A percentile compares a stretch with the other conserved stretches of the same genome.
phyloP scores from a whole-genome alignment of 2,888 invertebrate species.

The Leptogaster cylindrica region DNA sequence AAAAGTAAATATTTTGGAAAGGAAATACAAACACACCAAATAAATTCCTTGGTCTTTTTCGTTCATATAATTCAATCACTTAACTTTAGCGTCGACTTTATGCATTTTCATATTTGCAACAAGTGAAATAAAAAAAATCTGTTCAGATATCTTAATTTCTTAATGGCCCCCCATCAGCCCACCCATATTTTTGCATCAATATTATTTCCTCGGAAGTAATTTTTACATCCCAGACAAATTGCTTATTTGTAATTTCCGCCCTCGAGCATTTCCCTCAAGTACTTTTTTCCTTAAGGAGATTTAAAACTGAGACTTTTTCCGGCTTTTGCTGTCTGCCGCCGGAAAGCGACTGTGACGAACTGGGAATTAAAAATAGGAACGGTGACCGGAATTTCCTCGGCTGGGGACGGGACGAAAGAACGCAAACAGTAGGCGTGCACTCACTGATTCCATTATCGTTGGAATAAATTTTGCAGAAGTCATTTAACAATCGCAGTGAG shows the following conservation, averaged over 20 bases:
- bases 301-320: slow-evolving; percentile 26
- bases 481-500: slow-evolving; percentile 51
- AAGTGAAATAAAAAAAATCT: too few relatives aligned
- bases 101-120: too few relatives aligned
- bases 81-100: too few relatives aligned
- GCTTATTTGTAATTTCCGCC: slow-evolving; percentile 61
- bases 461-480: slow-evolving; percentile 51
- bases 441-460: slow-evolving; percentile 34
- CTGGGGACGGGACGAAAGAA: not conserved
- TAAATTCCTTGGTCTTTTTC: too few relatives aligned
- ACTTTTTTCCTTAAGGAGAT: slow-evolving; percentile 37
- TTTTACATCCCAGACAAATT: slow-evolving; percentile 63
- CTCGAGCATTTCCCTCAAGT: slow-evolving; percentile 16
- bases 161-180: not conserved
- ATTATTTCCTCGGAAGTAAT: slow-evolving; percentile 58
- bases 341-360: slow-evolving; percentile 49
- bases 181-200: slow-evolving; percentile 1
- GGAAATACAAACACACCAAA: too few relatives aligned
- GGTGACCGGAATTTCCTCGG: not conserved
- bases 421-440: slow-evolving; percentile 23
- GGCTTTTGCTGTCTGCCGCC: slow-evolving; percentile 36
- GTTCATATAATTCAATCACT: too few relatives aligned
- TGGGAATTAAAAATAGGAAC: slow-evolving; percentile 48
- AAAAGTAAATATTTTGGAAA: too few relatives aligned
- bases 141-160: slow-evolving; percentile 31